Conservation (phyloP, 2,113 vertebrate genomes). For the Salvelinus fontinalis region DNA sequence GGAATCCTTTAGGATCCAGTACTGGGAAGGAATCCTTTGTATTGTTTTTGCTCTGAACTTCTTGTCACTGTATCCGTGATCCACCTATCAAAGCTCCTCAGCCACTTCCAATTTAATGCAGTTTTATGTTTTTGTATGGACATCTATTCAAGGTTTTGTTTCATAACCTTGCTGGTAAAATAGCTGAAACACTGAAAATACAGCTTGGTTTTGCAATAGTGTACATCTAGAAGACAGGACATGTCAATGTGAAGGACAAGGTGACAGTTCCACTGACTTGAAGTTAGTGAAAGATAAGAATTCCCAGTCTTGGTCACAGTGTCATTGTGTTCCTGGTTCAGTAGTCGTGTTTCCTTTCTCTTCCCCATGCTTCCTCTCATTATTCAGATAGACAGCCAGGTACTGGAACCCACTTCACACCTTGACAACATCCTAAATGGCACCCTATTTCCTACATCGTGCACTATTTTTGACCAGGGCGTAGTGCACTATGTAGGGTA, state of each 20-base stretch:
- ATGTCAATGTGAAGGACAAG: too few relatives aligned
- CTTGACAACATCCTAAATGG: constrained; percentile 1
- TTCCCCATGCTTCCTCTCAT: constrained; percentile 23
- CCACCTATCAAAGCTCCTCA: not conserved
- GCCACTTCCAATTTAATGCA: not conserved
- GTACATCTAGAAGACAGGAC: too few relatives aligned
- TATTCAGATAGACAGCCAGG: constrained; percentile 50
- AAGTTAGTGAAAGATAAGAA: too few relatives aligned
- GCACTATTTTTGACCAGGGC: not conserved
- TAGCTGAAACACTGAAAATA: too few relatives aligned
- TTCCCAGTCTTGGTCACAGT: not conserved
- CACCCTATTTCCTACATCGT: not conserved
- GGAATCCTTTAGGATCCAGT: too few relatives aligned
- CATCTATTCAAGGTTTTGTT: too few relatives aligned
- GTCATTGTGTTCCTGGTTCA: constrained; percentile 6
- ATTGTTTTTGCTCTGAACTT: not conserved
- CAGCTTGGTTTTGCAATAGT: too few relatives aligned
- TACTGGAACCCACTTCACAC: constrained; percentile 49
- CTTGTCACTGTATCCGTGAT: not conserved
- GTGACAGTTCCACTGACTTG: too few relatives aligned
- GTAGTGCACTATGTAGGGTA: not conserved
- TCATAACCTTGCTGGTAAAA: too few relatives aligned
- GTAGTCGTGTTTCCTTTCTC: not conserved
- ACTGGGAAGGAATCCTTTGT: not conserved
- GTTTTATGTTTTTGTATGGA: too few relatives aligned